Evolutionary conservation across 2,113 vertebrate genomes (phyloP), one percentile per base, ranked within the genome.

Genomic region (Cricetomys ansorgei): DNA sequence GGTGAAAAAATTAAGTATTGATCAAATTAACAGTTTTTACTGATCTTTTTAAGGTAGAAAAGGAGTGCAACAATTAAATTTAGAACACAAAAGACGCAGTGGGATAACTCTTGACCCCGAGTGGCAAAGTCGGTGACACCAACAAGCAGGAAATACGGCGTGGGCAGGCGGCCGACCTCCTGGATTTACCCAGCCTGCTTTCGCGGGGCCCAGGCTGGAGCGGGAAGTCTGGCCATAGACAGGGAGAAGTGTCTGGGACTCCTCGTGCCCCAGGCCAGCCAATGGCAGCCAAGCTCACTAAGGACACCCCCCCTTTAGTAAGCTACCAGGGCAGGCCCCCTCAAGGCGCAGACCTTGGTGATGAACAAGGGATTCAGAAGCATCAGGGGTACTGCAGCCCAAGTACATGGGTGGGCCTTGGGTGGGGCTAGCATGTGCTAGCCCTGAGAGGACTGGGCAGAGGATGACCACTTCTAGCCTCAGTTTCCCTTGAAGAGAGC

Each of bases 1-100:
- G 99, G 99, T 99, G 99, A 99, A 99, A 99, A 99, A 99, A 99
- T 99, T 99, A 99, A 99, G 99, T 99, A 99, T 99, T 99, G 99
- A 99, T 99, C 99, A 99, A 99, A 99, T 99, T 99, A 99, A 99
- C 99, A 99, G 99, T 99, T 99, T 99, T 99, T 99, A 99, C 99
- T 99, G 99, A 99, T 99, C 99, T 98, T 98, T 99, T 99, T 98
- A 99, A 98, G 98, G 98, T 98, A 98, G 98, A 98, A 98, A 99
- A 98, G 99, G 99, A 99, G 99, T 98, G 98, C 99, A 99, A 98
- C 99, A 99, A 99, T 99, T 99, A 99, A 99, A 99, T 98, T 98
- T 98, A 98, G 98, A 98, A 99, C 98, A 99, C 99, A 99, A 99
- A 99, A 98, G 98, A 99, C 98, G 98, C 98, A 97, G 97, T 98